These are phyloP conservation scores for Chaetodon trifascialis DNA, from an alignment of 2,113 vertebrate species.

Conservation along the genomic window DNA sequence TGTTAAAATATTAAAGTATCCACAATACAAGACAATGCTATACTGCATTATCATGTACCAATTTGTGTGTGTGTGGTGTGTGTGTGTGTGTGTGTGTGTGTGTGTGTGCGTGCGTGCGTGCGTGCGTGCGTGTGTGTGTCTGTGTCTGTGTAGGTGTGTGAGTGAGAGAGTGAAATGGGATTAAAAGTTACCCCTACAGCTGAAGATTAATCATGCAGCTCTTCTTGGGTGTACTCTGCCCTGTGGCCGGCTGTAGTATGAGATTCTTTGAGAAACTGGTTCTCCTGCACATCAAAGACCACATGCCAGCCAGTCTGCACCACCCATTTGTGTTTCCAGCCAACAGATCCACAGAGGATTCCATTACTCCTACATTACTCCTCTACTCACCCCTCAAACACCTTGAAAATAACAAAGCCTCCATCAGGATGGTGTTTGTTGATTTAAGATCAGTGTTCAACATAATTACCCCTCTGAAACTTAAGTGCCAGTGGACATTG, in stretches of 20 bases:
- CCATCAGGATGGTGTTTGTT: not conserved
- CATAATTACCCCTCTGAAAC: not conserved
- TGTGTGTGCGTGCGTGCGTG: too few relatives aligned
- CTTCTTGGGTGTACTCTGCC: not conserved
- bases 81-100: not conserved
- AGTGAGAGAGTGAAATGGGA: not conserved
- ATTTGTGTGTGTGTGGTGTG: too few relatives aligned
- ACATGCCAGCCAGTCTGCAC: constrained; percentile 9
- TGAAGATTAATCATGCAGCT: not conserved
- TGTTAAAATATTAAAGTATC: not conserved
- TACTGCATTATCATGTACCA: not conserved
- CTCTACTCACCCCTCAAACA: not conserved
- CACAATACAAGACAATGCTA: not conserved
- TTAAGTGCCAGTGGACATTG: not conserved
- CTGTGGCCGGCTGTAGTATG: not conserved
- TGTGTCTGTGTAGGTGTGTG: not conserved
- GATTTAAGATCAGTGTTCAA: not conserved
- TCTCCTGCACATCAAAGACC: constrained; percentile 38
- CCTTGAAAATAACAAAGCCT: not conserved
- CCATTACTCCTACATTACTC: not conserved
- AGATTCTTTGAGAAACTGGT: constrained; percentile 16
- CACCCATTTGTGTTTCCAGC: not conserved
- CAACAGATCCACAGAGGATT: not conserved
- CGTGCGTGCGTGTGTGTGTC: too few relatives aligned
- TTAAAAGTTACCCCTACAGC: constrained; percentile 21